phyloP scores from a whole-genome alignment of 2,113 vertebrate species.

The Casuarius casuarius region DNA sequence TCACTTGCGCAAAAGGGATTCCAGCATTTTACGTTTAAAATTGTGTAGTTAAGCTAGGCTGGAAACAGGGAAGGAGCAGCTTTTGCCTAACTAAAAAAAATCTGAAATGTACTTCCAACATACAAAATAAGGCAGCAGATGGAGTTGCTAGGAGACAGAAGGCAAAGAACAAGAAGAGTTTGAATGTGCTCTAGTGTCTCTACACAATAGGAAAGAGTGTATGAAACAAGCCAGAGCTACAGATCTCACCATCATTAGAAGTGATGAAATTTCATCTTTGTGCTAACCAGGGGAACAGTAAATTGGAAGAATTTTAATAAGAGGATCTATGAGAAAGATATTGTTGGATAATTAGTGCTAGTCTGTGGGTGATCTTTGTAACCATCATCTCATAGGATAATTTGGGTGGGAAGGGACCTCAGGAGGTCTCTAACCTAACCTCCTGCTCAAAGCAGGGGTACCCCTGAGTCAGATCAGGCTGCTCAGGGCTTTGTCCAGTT shows the following conservation, averaged over 20 bases:
- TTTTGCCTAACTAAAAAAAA: slow-evolving; percentile 34
- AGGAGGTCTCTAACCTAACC: neutral
- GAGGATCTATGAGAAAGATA: neutral
- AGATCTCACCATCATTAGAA: neutral
- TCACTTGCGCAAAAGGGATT: neutral
- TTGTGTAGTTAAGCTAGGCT: neutral
- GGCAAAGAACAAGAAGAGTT: slow-evolving; percentile 38
- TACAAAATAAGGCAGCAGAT: slow-evolving; percentile 64
- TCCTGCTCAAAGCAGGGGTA: neutral
- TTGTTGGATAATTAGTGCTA: neutral
- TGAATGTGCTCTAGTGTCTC: slow-evolving; percentile 47
- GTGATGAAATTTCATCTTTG: slow-evolving; percentile 5
- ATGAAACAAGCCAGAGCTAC: neutral
- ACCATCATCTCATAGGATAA: neutral
- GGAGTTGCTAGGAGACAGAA: slow-evolving; percentile 75
- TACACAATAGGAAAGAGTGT: slow-evolving; percentile 32
- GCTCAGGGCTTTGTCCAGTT: neutral
- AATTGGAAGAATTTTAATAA: neutral
- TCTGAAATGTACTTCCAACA: slow-evolving; percentile 50
- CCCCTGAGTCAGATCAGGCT: neutral
- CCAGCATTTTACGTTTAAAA: slow-evolving; percentile 15
- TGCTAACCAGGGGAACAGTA: neutral
- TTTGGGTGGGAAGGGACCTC: neutral
- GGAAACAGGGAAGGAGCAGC: slow-evolving; percentile 1
- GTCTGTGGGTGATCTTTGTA: neutral